Percentiles rank a stretch among this genome's conserved stretches.
phyloP scores from a whole-genome alignment of 2,113 vertebrate species.

The Pachyramphus minor region DNA sequence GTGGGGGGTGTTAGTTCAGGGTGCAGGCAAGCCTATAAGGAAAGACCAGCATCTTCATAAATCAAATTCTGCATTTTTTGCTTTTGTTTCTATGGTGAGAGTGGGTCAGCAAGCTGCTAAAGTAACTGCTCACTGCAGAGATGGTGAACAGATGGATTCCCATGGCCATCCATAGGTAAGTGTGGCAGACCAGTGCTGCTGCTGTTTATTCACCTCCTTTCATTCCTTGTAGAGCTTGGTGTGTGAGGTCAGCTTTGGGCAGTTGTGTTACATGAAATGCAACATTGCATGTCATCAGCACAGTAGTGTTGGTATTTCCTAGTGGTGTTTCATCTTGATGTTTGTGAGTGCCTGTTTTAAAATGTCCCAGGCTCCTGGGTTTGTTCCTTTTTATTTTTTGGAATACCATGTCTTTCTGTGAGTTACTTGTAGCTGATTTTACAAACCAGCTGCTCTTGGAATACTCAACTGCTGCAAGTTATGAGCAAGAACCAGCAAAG shows the following conservation, averaged over 20 bases:
- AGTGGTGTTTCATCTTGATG: accelerated
- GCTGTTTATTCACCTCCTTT: background rate
- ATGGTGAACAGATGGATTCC: background rate
- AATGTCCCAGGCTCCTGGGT: background rate
- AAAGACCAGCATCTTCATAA: background rate
- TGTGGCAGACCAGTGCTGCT: accelerated
- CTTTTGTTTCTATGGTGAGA: background rate
- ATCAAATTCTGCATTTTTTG: background rate
- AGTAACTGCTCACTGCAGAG: background rate
- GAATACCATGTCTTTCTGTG: background rate
- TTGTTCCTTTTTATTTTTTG: background rate
- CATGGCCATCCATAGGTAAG: background rate
- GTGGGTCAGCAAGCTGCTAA: background rate
- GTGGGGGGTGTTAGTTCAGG: accelerated
- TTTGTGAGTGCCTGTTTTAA: background rate
- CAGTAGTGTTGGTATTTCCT: background rate
- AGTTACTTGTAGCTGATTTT: background rate
- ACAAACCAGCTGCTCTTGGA: background rate
- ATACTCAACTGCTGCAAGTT: background rate
- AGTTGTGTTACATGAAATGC: accelerated
- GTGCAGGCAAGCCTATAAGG: background rate
- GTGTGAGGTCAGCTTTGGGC: background rate
- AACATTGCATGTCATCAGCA: accelerated
- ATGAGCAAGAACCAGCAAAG: background rate
- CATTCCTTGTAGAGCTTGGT: background rate